Evolutionary conservation across 2,888 invertebrate species (phyloP).

Genomic region (Hypolimnas misippus): DNA sequence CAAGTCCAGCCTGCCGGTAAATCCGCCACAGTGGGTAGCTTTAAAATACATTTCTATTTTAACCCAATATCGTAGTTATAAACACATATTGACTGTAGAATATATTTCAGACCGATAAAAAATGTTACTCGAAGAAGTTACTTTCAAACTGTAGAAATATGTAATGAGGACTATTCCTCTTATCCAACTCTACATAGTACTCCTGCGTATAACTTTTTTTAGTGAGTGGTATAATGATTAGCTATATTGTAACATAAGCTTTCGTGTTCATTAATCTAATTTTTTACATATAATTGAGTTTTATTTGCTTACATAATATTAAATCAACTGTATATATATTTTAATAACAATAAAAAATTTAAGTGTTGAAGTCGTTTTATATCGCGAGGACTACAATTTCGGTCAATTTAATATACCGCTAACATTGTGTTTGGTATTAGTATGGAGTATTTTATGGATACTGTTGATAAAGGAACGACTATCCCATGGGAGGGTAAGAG

Average conservation of each 20-base stretch:
- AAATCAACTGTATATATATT: too few relatives aligned
- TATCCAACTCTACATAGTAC: slow-evolving; percentile 64
- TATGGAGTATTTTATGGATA: slow-evolving; percentile 65
- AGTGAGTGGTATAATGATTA: slow-evolving; percentile 60
- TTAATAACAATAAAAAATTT: too few relatives aligned
- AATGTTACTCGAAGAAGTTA: slow-evolving; percentile 28
- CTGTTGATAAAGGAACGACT: slow-evolving; percentile 61
- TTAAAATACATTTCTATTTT: too few relatives aligned
- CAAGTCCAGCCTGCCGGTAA: too few relatives aligned
- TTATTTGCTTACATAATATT: too few relatives aligned
- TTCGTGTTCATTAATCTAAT: too few relatives aligned
- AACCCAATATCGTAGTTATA: too few relatives aligned
- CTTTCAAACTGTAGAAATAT: slow-evolving; percentile 52
- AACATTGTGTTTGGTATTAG: slow-evolving; percentile 49
- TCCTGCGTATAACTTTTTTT: slow-evolving; percentile 75
- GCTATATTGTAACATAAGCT: too few relatives aligned
- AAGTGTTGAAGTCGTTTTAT: slow-evolving; percentile 67
- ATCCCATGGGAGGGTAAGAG: slow-evolving; percentile 58
- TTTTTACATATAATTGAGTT: too few relatives aligned
- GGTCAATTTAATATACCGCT: slow-evolving; percentile 56
- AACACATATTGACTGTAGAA: background rate
- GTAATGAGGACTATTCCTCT: slow-evolving; percentile 61
- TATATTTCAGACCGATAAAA: slow-evolving; percentile 28
- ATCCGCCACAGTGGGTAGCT: too few relatives aligned
- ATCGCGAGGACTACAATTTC: slow-evolving; percentile 53